A percentile compares a stretch with the other conserved stretches of the same genome.
These are phyloP conservation scores for Ditula angustiorana DNA, from an alignment of 2,888 invertebrate species.

Conservation along the genomic window DNA sequence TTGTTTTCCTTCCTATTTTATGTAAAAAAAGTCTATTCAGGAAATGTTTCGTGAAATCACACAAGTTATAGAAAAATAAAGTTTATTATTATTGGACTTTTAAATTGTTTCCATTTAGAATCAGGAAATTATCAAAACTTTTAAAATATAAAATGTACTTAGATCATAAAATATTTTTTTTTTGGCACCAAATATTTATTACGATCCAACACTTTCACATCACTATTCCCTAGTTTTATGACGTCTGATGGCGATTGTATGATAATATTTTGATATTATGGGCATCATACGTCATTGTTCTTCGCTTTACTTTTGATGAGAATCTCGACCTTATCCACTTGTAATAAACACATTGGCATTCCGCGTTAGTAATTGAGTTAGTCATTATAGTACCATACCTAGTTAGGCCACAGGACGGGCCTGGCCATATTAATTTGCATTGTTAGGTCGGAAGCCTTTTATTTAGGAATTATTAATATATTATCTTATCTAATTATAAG, in stretches of 20 bases:
- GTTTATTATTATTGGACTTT: no score
- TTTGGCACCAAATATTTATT: background rate
- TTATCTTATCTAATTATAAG: background rate
- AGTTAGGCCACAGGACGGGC: slow-evolving; percentile 5
- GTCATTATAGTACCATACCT: slow-evolving; percentile 20
- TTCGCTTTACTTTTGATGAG: background rate
- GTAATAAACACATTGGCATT: slow-evolving; percentile 40
- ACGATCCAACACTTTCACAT: slow-evolving; percentile 23
- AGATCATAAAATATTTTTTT: no score
- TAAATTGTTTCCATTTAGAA: no score
- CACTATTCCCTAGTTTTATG: slow-evolving; percentile 55
- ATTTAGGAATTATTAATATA: background rate
- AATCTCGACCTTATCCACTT: slow-evolving; percentile 43
- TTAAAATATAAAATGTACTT: no score
- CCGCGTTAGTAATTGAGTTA: slow-evolving; percentile 20
- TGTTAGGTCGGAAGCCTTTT: slow-evolving; percentile 3
- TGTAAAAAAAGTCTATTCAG: no score
- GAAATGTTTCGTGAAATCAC: no score
- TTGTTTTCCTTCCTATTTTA: no score
- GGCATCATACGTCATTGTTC: slow-evolving; percentile 66
- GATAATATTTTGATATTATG: slow-evolving; percentile 79
- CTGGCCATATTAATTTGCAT: slow-evolving; percentile 6
- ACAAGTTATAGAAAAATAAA: no score
- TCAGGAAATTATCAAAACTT: no score
- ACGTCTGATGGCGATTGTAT: slow-evolving; percentile 74